A percentile compares a stretch with the other conserved stretches of the same genome.
Evolutionary conservation across 2,888 invertebrate species (phyloP).

Genomic region (Laspeyria flexula): DNA sequence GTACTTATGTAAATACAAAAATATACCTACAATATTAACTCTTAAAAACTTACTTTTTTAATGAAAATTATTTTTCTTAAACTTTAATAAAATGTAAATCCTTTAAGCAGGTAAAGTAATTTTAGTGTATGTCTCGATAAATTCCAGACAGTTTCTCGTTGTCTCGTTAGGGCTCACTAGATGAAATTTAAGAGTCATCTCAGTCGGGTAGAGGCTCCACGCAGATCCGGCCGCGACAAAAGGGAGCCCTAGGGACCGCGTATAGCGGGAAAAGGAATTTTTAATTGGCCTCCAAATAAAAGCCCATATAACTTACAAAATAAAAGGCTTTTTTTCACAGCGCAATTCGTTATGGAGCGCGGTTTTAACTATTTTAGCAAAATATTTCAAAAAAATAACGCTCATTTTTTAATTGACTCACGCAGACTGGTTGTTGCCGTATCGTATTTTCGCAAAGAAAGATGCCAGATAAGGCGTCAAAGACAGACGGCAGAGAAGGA

Average conservation of each 20-base stretch:
- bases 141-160: slow-evolving; percentile 42
- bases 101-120: slow-evolving; percentile 26
- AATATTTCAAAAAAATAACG: slow-evolving; percentile 42
- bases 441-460: slow-evolving; percentile 48
- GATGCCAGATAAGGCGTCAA: slow-evolving; percentile 49
- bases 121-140: slow-evolving; percentile 44
- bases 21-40: no score
- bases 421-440: slow-evolving; percentile 36
- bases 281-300: slow-evolving; percentile 80
- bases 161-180: slow-evolving; percentile 71
- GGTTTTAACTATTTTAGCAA: slow-evolving; percentile 49
- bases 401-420: slow-evolving; percentile 45
- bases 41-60: no score
- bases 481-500: slow-evolving; percentile 30
- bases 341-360: slow-evolving; percentile 50
- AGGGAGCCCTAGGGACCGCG: slow-evolving; percentile 63
- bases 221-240: slow-evolving; percentile 74
- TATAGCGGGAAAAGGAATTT: slow-evolving; percentile 70
- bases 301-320: slow-evolving; percentile 62
- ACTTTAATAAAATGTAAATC: slow-evolving; percentile 12
- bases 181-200: slow-evolving; percentile 75
- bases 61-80: no score
- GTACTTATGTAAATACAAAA: no score
- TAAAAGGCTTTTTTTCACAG: slow-evolving; percentile 54
- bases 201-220: slow-evolving; percentile 55